Percentiles rank a stretch among this genome's conserved stretches.
Evolutionary conservation across 2,888 invertebrate species (phyloP).

Genomic region (Hypselothyrea guttata): DNA sequence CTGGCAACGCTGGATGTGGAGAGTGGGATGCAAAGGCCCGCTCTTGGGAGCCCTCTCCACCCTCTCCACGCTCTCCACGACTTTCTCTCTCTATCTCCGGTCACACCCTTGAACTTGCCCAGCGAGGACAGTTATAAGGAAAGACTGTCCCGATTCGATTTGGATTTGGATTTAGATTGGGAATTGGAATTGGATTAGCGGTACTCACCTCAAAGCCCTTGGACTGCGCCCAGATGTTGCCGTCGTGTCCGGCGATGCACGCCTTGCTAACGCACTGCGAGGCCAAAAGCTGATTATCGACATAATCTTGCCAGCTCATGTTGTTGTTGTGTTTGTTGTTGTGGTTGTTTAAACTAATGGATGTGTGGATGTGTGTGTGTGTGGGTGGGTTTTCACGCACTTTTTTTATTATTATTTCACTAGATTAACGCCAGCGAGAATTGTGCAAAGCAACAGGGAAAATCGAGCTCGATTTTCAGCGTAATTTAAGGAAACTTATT

Average conservation of each 20-base stretch:
- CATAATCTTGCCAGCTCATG: conserved; percentile 99
- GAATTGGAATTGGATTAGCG: no score
- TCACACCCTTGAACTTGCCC: conserved; percentile 83
- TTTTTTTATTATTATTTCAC: conserved; percentile 16
- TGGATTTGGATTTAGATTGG: no score
- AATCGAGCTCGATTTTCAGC: conserved; percentile 48
- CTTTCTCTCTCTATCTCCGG: no score
- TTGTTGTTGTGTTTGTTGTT: conserved; percentile 57
- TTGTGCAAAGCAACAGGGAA: conserved; percentile 59
- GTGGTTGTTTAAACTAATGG: conserved; percentile 54
- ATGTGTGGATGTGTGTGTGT: conserved; percentile 42
- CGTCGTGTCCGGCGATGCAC: conserved; percentile 97
- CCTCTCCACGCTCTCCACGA: conserved; percentile 8
- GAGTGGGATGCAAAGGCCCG: no score
- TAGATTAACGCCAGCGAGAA: conserved; percentile 57
- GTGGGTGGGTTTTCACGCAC: conserved; percentile 42
- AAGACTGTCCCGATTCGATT: no score
- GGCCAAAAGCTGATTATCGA: conserved; percentile 97
- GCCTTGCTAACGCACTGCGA: conserved; percentile 97
- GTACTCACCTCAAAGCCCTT: conserved; percentile 95
- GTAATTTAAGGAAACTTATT: conserved; percentile 60
- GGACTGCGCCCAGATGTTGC: conserved; percentile 97
- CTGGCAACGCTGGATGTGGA: no score
- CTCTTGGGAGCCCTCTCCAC: conserved; percentile 10
- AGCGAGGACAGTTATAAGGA: conserved; percentile 13